These are phyloP conservation scores for Cardiocondyla obscurior DNA, from an alignment of 1,140 invertebrate genomes.

Conservation along the genomic window DNA sequence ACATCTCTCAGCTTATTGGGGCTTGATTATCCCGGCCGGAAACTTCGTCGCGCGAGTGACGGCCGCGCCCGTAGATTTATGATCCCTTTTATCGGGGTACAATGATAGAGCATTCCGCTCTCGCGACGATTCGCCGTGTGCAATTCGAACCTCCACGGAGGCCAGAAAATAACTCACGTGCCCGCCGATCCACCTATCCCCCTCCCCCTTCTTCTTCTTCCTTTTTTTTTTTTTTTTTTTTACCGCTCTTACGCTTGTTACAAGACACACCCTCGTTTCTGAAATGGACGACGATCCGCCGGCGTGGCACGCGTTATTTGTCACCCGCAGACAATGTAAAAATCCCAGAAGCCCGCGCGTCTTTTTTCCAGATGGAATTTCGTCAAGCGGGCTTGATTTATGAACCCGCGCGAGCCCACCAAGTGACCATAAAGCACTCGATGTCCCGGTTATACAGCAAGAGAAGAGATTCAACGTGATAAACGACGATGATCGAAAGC, in stretches of 20 bases:
- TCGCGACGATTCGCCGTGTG: constrained; percentile 50
- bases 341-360: constrained; percentile 52
- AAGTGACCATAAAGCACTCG: constrained; percentile 61
- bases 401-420: constrained; percentile 36
- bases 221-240: too few species aligned
- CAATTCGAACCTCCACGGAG: constrained; percentile 36
- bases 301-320: constrained; percentile 60
- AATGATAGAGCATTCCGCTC: constrained; percentile 61
- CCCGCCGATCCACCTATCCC: constrained; percentile 13
- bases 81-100: constrained; percentile 57
- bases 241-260: constrained; percentile 10
- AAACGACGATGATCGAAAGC: constrained; percentile 25
- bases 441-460: constrained; percentile 39
- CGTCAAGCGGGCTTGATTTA: constrained; percentile 64
- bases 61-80: constrained; percentile 67
- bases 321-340: constrained; percentile 61
- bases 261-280: constrained; percentile 34
- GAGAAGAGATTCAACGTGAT: constrained; percentile 29
- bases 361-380: constrained; percentile 57
- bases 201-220: too few species aligned
- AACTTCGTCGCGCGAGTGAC: constrained; percentile 43
- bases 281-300: constrained; percentile 32
- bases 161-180: constrained; percentile 54
- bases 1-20: constrained; percentile 32
- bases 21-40: constrained; percentile 45